These are phyloP conservation scores for Anguilla obscura DNA, from an alignment of 2,797 vertebrate genomes.

Conservation along the genomic window DNA sequence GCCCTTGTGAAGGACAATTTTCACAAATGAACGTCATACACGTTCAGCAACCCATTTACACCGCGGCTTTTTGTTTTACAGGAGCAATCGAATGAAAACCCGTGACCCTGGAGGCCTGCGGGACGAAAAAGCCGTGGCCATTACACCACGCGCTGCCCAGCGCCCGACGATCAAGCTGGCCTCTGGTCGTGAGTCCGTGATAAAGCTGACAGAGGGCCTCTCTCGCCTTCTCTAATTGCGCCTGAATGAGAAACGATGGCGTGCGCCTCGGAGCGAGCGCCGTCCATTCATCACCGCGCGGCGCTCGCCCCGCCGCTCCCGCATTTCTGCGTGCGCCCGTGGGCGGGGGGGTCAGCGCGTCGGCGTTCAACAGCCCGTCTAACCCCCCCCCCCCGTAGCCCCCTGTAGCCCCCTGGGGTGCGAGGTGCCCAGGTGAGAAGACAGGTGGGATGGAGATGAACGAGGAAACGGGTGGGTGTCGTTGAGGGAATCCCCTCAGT, in stretches of 20 bases:
- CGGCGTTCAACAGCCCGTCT: neutral
- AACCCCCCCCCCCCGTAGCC: no score
- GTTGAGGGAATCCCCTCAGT: neutral
- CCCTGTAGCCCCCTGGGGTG: neutral
- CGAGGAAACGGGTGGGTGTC: neutral
- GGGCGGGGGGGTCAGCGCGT: neutral
- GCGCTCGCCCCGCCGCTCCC: neutral
- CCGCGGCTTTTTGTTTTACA: neutral
- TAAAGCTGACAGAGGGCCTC: neutral
- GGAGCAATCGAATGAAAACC: neutral
- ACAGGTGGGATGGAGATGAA: neutral
- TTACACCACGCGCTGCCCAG: neutral
- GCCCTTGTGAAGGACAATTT: conserved; percentile 5
- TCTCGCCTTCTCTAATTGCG: neutral
- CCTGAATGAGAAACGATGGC: neutral
- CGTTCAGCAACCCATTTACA: neutral
- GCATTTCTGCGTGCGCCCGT: neutral
- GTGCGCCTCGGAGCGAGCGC: neutral
- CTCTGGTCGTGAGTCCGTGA: neutral
- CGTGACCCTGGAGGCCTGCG: neutral
- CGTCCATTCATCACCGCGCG: neutral
- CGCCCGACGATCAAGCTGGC: neutral
- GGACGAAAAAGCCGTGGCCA: neutral
- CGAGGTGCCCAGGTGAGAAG: neutral
- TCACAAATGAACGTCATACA: neutral